Base-by-base conservation (phyloP, 2,113 vertebrate species). In the Paralichthys olivaceus region DNA sequence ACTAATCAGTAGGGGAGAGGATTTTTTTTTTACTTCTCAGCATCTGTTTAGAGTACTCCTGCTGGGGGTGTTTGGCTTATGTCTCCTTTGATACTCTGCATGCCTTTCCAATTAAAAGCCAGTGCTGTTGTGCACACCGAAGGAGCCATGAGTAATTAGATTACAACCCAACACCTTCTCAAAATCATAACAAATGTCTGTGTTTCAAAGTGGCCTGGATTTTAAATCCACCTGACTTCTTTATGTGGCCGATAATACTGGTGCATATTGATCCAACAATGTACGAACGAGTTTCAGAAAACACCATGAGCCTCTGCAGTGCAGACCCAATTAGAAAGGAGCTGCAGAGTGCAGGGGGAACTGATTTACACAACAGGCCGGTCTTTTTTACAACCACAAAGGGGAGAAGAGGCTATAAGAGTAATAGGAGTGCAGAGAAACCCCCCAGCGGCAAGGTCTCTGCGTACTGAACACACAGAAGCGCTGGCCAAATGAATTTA, bases 401-500 rank as follows among this genome's bases (percentile, higher is more conserved):
- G 90, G 84, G 81, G 67, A 89, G 84, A 91, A 84, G 78, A 87
- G 90, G 85, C 84, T 87, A 53, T 60, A 78, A 86, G 89, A 90
- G 91, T 91, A 93, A 91, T 89, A 91, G 79, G 78, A 90, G 85
- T 73, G 84, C 80, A 84, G 79, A 78, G 81, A 86, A 86, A 82
- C 70, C 70, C 86, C 88, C 88, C 91, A 87, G 87, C 84, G 88
- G 88, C 77, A 87, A 90, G 82, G 87, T 90, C 90, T 87, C 77
- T 87, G 81, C 80, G 73, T 17, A 69, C 70, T 79, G 81, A 89
- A 85, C 88, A 87, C 91, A 92, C 91, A 89, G 88, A 76, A 87
- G 82, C 83, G 77, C 84, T 77, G 88, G 81, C 83, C 88, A 90
- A 94, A 93, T 93, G 84, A 91, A 93, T 94, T 93, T 94, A 92